Percentiles rank a stretch among this genome's conserved stretches.
Conservation (phyloP, 2,797 vertebrate species). For the Crenichthys baileyi region DNA sequence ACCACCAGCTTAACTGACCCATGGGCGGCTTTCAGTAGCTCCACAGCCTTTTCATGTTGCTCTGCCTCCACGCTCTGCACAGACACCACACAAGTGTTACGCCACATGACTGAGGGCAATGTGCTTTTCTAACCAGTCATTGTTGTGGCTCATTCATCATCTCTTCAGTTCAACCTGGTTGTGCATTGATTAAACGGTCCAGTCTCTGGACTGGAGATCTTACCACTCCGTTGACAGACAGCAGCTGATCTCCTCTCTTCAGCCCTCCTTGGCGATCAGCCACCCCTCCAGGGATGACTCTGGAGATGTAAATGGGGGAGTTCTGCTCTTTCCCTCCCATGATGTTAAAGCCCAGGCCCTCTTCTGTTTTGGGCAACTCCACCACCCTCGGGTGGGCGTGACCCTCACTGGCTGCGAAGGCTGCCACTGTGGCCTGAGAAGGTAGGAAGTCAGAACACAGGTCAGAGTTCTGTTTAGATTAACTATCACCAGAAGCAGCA, state of each 20-base stretch:
- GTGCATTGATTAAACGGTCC: not conserved
- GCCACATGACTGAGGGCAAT: not conserved
- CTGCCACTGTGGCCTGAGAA: slow-evolving; percentile 89
- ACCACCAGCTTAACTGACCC: slow-evolving; percentile 91
- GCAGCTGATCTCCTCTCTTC: slow-evolving; percentile 91
- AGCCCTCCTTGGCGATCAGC: slow-evolving; percentile 92
- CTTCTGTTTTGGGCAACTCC: slow-evolving; percentile 93
- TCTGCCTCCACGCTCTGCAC: slow-evolving; percentile 91
- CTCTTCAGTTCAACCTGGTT: not conserved
- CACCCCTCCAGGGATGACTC: slow-evolving; percentile 91
- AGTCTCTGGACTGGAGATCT: not conserved
- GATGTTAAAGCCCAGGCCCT: slow-evolving; percentile 93
- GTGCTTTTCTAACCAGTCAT: not conserved
- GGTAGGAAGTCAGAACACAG: not conserved
- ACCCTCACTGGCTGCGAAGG: slow-evolving; percentile 92
- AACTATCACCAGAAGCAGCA: too few species aligned
- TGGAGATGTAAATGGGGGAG: slow-evolving; percentile 94
- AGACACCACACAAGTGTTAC: not conserved
- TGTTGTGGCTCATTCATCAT: not conserved
- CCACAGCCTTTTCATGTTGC: slow-evolving; percentile 93
- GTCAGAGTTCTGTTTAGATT: too few species aligned
- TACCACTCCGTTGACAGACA: slow-evolving; percentile 94
- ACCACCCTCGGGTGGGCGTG: slow-evolving; percentile 92
- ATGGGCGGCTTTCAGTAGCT: slow-evolving; percentile 92
- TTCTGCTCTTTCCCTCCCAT: slow-evolving; percentile 97